phyloP scores from a whole-genome alignment of 1,140 invertebrate species.

The Pectinophora gossypiella region DNA sequence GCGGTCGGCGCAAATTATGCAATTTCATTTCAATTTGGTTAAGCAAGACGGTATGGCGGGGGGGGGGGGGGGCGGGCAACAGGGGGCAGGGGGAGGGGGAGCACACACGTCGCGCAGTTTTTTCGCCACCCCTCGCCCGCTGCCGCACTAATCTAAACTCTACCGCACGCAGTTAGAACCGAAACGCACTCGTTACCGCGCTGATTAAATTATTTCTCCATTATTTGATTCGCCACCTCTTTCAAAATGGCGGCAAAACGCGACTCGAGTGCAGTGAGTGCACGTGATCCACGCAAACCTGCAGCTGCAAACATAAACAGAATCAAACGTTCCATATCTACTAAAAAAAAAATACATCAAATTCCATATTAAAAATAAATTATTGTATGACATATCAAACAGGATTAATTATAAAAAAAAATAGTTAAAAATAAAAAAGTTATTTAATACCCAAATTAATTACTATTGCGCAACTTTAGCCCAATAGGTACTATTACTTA shows the following conservation, averaged over 20 bases:
- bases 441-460: too few species aligned
- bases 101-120: constrained; percentile 57
- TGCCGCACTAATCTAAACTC: constrained; percentile 32
- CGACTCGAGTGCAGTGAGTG: too few species aligned
- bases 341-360: too few species aligned
- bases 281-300: too few species aligned
- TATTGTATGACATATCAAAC: too few species aligned
- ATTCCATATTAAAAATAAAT: too few species aligned
- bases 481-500: too few species aligned
- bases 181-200: constrained; percentile 18
- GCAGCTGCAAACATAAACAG: too few species aligned
- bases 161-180: constrained; percentile 25
- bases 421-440: too few species aligned
- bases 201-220: constrained; percentile 70
- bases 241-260: constrained; percentile 58
- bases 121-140: constrained; percentile 39
- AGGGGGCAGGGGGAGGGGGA: constrained; percentile 18
- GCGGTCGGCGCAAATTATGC: constrained; percentile 49
- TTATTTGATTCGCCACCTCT: constrained; percentile 71
- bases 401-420: too few species aligned
- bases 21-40: constrained; percentile 62
- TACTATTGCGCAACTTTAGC: too few species aligned
- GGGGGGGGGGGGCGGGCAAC: constrained; percentile 10
- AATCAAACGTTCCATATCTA: too few species aligned
- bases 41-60: constrained; percentile 24